A percentile compares a stretch with the other conserved stretches of the same genome.
phyloP scores from a whole-genome alignment of 2,113 vertebrate species.

The Pterocles orientalis region DNA sequence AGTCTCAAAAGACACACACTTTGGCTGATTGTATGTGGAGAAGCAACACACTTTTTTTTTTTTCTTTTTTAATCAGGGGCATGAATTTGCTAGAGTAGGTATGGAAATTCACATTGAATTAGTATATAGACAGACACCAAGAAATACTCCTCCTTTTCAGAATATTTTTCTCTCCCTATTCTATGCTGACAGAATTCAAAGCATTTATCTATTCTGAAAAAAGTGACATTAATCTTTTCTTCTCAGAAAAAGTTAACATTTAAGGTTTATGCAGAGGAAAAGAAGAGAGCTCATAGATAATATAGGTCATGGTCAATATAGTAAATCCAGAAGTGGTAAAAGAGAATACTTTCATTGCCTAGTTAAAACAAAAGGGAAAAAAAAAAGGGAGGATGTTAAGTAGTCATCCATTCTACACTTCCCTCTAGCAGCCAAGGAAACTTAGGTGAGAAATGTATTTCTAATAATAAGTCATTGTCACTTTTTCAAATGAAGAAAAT shows the following conservation, averaged over 20 bases:
- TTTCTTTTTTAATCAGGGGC: background rate
- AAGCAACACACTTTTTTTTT: background rate
- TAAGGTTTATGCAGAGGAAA: background rate
- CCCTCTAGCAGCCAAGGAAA: constrained; percentile 38
- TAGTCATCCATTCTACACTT: background rate
- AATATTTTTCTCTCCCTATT: background rate
- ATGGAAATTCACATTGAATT: background rate
- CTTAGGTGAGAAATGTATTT: constrained; percentile 51
- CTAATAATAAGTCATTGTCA: constrained; percentile 9
- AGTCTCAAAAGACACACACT: background rate
- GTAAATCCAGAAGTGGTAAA: background rate
- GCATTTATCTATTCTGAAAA: background rate
- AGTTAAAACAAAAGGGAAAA: background rate
- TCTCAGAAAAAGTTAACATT: background rate
- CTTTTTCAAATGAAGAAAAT: constrained; percentile 42
- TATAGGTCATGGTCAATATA: background rate
- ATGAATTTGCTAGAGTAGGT: background rate
- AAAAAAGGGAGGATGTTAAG: background rate
- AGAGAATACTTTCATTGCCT: background rate
- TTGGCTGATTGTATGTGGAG: background rate
- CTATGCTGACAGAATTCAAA: background rate
- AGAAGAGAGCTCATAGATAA: background rate
- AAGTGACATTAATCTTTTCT: background rate
- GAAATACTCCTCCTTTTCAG: background rate
- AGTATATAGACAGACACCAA: background rate